A percentile compares a stretch with the other conserved stretches of the same genome.
These are phyloP conservation scores for Aphrophora alni DNA, from an alignment of 2,888 invertebrate genomes.

Conservation along the genomic window DNA sequence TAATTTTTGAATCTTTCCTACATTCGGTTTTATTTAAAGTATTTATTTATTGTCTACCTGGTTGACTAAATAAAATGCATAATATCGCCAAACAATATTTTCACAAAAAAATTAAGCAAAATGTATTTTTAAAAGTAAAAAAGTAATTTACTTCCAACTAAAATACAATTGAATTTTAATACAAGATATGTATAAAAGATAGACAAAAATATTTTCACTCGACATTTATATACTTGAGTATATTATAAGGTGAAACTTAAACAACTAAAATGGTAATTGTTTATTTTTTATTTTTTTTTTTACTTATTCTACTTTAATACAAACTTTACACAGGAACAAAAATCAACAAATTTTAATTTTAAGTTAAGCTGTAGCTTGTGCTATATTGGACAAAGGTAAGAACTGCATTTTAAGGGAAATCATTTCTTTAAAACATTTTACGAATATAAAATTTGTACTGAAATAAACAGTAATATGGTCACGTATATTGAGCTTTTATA, in stretches of 20 bases:
- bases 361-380: too few species aligned
- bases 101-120: background rate
- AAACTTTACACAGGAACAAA: background rate
- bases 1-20: background rate
- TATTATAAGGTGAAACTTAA: background rate
- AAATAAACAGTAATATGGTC: background rate
- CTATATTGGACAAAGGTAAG: background rate
- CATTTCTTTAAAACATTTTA: background rate
- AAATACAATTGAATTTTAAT: background rate
- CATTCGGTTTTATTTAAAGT: background rate
- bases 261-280: background rate
- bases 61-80: background rate
- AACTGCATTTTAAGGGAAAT: background rate
- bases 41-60: conserved; percentile 3
- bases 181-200: background rate
- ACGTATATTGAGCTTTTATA: background rate
- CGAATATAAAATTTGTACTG: background rate
- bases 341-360: too few species aligned
- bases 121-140: background rate
- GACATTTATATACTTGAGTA: background rate
- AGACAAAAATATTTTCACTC: background rate
- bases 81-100: background rate
- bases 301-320: background rate
- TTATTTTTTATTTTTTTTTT: too few species aligned
- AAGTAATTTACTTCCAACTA: background rate